Evolutionary conservation across 1,140 invertebrate genomes (phyloP).

Genomic region (Neomicropteryx cornuta): DNA sequence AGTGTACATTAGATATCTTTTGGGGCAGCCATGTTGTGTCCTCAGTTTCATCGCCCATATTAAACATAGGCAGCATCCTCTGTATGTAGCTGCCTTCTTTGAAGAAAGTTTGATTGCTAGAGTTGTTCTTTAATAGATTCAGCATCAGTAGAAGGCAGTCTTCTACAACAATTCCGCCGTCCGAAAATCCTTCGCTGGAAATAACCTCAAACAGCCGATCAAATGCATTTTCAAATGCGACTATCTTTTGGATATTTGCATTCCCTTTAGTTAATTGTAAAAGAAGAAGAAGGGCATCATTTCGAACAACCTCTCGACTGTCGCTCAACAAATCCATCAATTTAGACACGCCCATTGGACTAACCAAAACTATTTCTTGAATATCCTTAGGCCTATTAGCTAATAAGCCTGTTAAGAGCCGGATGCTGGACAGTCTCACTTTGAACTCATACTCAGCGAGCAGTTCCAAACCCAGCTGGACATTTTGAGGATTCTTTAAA

Average conservation of each 20-base stretch:
- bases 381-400: constrained; percentile 80
- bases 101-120: constrained; percentile 97
- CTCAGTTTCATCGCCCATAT: constrained; percentile 54
- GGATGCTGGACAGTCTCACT: constrained; percentile 79
- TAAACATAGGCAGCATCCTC: constrained; percentile 78
- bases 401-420: constrained; percentile 72
- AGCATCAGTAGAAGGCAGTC: constrained; percentile 94
- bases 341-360: constrained; percentile 95
- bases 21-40: constrained; percentile 84
- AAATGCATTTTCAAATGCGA: constrained; percentile 98
- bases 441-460: constrained; percentile 93
- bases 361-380: constrained; percentile 89
- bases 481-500: constrained; percentile 83
- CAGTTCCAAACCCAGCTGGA: constrained; percentile 72
- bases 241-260: constrained; percentile 98
- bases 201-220: constrained; percentile 93
- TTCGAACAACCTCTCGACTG: constrained; percentile 90
- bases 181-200: constrained; percentile 79
- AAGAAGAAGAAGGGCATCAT: constrained; percentile 88
- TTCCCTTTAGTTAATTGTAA: constrained; percentile 92
- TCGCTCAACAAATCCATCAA: constrained; percentile 93
- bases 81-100: constrained; percentile 95
- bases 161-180: constrained; percentile 96
- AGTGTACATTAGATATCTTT: constrained; percentile 90
- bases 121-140: constrained; percentile 90